Base-by-base conservation (phyloP, 1,140 invertebrate genomes). In the Trinorchestia longiramus region DNA sequence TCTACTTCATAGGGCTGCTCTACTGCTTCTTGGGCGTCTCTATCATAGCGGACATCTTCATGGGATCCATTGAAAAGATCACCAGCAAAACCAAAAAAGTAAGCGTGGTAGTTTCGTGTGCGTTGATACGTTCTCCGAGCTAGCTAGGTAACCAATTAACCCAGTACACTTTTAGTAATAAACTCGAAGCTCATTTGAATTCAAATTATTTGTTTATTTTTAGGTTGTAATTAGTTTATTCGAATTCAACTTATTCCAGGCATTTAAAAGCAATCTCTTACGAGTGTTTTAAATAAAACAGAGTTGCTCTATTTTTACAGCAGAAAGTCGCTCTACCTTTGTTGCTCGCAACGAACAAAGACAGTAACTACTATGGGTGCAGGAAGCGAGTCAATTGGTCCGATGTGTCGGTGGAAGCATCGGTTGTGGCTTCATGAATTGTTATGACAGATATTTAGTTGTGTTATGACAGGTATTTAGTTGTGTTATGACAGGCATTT, bases 11-110 rank as follows among this genome's bases (percentile, higher is more conserved):
- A 36, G 98, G 97, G 15, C 97, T 98, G 0, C 96, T 98, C 8
- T 98, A 98, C 97, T 97, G 97, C 96, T 98, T 98, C 97, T 96
- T 98, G 95, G 97, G 97, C 43, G 97, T 98, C 11, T 97, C 98
- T 95, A 98, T 98, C 96, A 97, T 98, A 17, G 98, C 98, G 43
- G 98, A 98, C 97, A 97, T 98, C 62, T 98, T 98, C 97, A 97
- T 98, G 96, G 97, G 98, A 62, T 97, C 98, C 95, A 98, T 98
- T 96, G 98, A 98, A 97, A 98, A 97, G 96, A 98, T 98, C 96
- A 98, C 98, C 6, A 98, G 98, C 97, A 98, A 98, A 97, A 98
- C 98, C 6, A 97, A 97, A 90, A 98, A 97, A 96, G 96, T 96
- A 47, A 77, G 95, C 87, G 95, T 87, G 0, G 95, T 45, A 97